A percentile compares a stretch with the other conserved stretches of the same genome.
Evolutionary conservation across 1,140 invertebrate species (phyloP).

Genomic region (Calliphora vicina): DNA sequence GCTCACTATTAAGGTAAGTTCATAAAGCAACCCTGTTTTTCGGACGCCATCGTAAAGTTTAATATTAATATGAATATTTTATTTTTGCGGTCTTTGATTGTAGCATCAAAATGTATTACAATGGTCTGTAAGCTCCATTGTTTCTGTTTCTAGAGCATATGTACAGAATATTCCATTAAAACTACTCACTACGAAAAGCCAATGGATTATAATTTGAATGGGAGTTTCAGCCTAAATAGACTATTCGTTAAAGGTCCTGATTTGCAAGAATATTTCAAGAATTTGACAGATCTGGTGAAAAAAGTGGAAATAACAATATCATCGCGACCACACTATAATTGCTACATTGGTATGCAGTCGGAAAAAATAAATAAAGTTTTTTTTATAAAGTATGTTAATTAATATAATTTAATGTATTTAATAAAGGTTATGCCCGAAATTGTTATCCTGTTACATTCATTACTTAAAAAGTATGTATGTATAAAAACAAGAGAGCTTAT

Average conservation of each 20-base stretch:
- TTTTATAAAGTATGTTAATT: too few relatives aligned
- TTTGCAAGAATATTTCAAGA: slow-evolving; percentile 83
- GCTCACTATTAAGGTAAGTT: slow-evolving; percentile 76
- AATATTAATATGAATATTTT: slow-evolving; percentile 83
- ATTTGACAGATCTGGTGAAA: slow-evolving; percentile 82
- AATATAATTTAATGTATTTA: too few relatives aligned
- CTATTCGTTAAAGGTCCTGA: slow-evolving; percentile 86
- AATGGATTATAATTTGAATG: slow-evolving; percentile 78
- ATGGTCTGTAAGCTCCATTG: slow-evolving; percentile 75
- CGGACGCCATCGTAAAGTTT: slow-evolving; percentile 77
- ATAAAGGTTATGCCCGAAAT: too few relatives aligned
- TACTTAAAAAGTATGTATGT: too few relatives aligned
- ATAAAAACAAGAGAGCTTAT: too few relatives aligned
- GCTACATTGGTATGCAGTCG: slow-evolving; percentile 73
- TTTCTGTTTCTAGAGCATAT: slow-evolving; percentile 74
- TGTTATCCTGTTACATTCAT: too few relatives aligned
- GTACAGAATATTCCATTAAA: slow-evolving; percentile 89
- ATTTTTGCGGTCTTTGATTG: slow-evolving; percentile 80
- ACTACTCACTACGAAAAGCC: slow-evolving; percentile 84
- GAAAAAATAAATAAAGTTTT: too few relatives aligned
- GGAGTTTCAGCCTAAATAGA: slow-evolving; percentile 78
- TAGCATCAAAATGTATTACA: slow-evolving; percentile 80
- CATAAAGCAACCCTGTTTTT: slow-evolving; percentile 83
- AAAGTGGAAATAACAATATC: slow-evolving; percentile 82
- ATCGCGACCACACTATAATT: slow-evolving; percentile 83